Percentiles rank a stretch among this genome's conserved stretches.
These are phyloP conservation scores for Toxotes chatareus DNA, from an alignment of 2,113 vertebrate species.

Conservation along the genomic window DNA sequence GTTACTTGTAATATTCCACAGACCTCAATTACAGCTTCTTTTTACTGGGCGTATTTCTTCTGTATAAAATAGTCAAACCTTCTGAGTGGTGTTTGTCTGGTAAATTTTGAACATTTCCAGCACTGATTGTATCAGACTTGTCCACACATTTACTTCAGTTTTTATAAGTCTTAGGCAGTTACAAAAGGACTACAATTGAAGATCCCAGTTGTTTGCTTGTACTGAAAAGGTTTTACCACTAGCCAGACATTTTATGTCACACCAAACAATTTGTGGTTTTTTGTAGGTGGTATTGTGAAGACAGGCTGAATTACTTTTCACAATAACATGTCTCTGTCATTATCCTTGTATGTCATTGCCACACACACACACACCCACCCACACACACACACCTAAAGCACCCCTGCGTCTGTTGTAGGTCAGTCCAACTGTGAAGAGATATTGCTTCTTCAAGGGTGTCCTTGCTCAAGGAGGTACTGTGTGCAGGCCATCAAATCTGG, in stretches of 20 bases:
- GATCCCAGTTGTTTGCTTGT: neutral
- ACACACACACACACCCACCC: neutral
- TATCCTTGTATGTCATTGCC: constrained; percentile 19
- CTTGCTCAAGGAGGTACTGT: constrained; percentile 65
- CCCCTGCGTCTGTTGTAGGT: constrained; percentile 65
- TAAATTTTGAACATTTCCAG: too few relatives aligned
- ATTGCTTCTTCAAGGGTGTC: constrained; percentile 74
- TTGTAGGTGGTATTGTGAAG: neutral
- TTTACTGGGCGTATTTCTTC: too few relatives aligned
- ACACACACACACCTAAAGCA: constrained; percentile 31
- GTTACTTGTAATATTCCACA: neutral
- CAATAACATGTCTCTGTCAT: neutral
- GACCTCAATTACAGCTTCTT: neutral
- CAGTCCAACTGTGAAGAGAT: constrained; percentile 70
- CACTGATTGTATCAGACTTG: neutral
- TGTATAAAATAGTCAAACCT: too few relatives aligned
- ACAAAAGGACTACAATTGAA: neutral
- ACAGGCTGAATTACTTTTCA: constrained; percentile 2
- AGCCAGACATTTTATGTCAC: neutral
- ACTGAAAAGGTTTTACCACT: neutral
- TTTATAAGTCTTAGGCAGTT: neutral
- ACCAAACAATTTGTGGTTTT: neutral
- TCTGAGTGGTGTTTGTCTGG: too few relatives aligned
- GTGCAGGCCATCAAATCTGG: constrained; percentile 53
- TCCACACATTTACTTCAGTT: neutral